A percentile compares a stretch with the other conserved stretches of the same genome.
Evolutionary conservation across 2,888 invertebrate genomes (phyloP).

Genomic region (Panzeria rudis): DNA sequence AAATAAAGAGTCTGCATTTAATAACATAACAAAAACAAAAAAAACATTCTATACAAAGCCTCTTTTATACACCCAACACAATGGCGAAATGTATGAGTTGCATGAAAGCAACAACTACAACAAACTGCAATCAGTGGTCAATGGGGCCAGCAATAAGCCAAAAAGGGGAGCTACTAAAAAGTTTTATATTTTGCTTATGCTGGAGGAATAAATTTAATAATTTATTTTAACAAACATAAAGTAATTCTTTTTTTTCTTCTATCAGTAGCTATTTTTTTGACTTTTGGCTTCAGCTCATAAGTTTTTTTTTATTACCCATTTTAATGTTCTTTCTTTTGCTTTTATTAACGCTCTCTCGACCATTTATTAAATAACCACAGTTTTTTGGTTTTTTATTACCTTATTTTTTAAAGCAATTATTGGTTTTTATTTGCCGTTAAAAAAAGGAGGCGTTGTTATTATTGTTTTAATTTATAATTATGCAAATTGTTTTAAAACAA

Average conservation of each 20-base stretch:
- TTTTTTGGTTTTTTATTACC: slow-evolving; percentile 66
- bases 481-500: slow-evolving; percentile 68
- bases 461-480: slow-evolving; percentile 67
- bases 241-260: slow-evolving; percentile 22
- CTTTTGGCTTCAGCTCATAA: not conserved
- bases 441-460: slow-evolving; percentile 60
- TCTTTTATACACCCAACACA: slow-evolving; percentile 5
- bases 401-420: slow-evolving; percentile 63
- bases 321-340: slow-evolving; percentile 23
- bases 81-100: slow-evolving; percentile 21
- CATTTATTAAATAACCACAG: slow-evolving; percentile 58
- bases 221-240: slow-evolving; percentile 27
- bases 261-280: slow-evolving; percentile 32
- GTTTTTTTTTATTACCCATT: slow-evolving; percentile 18
- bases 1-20: slow-evolving; percentile 60
- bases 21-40: slow-evolving; percentile 55
- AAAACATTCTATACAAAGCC: slow-evolving; percentile 39
- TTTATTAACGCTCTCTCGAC: slow-evolving; percentile 16
- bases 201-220: slow-evolving; percentile 37
- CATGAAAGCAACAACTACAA: slow-evolving; percentile 29
- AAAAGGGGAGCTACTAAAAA: not conserved
- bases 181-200: slow-evolving; percentile 9
- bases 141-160: slow-evolving; percentile 12
- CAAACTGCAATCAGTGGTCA: slow-evolving; percentile 57
- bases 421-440: slow-evolving; percentile 60